A percentile compares a stretch with the other conserved stretches of the same genome.
These are phyloP conservation scores for Rattus rattus DNA, from an alignment of 2,113 vertebrate species.

Conservation along the genomic window DNA sequence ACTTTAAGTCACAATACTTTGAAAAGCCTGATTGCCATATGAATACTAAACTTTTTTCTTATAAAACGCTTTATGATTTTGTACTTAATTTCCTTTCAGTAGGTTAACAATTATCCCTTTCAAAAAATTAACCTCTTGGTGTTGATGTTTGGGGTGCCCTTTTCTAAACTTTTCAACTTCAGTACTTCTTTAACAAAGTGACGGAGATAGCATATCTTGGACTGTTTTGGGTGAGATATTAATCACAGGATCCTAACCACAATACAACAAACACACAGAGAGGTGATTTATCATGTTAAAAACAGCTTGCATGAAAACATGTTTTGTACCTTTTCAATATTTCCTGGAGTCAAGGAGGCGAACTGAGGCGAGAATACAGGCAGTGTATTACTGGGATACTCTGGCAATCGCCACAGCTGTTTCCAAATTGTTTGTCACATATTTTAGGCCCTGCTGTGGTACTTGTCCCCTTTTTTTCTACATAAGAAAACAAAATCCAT, in stretches of 20 bases:
- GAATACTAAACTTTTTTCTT: conserved; percentile 19
- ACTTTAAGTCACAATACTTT: neutral
- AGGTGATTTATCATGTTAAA: conserved; percentile 50
- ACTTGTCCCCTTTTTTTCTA: neutral
- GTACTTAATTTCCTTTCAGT: conserved; percentile 43
- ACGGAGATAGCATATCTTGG: neutral
- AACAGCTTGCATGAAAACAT: conserved; percentile 51
- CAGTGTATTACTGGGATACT: conserved; percentile 59
- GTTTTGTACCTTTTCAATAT: conserved; percentile 46
- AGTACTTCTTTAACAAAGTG: neutral
- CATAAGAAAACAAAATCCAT: conserved; percentile 7
- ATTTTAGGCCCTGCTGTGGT: conserved; percentile 42
- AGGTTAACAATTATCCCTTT: neutral
- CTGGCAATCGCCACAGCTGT: neutral
- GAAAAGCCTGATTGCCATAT: neutral
- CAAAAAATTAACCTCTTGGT: conserved; percentile 28
- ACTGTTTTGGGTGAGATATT: neutral
- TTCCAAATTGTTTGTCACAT: conserved; percentile 67
- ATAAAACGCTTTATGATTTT: conserved; percentile 16
- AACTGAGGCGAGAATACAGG: conserved; percentile 52
- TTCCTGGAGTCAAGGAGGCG: conserved; percentile 69
- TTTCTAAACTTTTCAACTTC: conserved; percentile 28
- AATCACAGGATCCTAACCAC: neutral
- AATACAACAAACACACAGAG: neutral
- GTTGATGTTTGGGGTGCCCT: neutral